These are phyloP conservation scores for Lasioglossum albipes DNA, from an alignment of 1,140 invertebrate species.

Conservation along the genomic window DNA sequence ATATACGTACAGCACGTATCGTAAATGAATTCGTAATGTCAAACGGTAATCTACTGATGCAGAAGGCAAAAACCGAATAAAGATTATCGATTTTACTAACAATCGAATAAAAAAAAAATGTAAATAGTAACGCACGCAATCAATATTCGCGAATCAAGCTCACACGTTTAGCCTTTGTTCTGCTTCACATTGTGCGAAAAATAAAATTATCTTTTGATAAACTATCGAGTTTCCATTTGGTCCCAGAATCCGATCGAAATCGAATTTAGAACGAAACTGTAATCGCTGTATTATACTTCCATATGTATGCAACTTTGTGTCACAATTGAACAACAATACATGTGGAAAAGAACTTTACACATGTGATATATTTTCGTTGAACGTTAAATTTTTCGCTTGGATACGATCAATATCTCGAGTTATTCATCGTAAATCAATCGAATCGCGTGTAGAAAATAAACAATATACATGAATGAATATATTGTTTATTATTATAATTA, in stretches of 20 bases:
- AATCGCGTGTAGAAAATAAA: too few relatives aligned
- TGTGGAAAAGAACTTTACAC: not conserved
- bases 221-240: not conserved
- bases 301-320: not conserved
- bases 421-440: not conserved
- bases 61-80: not conserved
- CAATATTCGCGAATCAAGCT: not conserved
- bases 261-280: not conserved
- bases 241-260: not conserved
- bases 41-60: not conserved
- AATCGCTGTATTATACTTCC: not conserved
- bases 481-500: too few relatives aligned
- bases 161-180: not conserved
- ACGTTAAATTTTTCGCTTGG: not conserved
- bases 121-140: not conserved
- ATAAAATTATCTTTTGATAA: not conserved
- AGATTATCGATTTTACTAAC: not conserved
- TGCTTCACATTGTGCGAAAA: not conserved
- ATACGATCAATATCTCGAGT: not conserved
- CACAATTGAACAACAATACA: not conserved
- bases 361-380: not conserved
- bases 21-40: slow-evolving; percentile 26
- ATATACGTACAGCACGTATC: slow-evolving; percentile 5
- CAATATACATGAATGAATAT: too few relatives aligned
- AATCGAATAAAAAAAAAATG: not conserved